Evolutionary conservation across 2,888 invertebrate species (phyloP).

Genomic region (Dasypogon diadema): DNA sequence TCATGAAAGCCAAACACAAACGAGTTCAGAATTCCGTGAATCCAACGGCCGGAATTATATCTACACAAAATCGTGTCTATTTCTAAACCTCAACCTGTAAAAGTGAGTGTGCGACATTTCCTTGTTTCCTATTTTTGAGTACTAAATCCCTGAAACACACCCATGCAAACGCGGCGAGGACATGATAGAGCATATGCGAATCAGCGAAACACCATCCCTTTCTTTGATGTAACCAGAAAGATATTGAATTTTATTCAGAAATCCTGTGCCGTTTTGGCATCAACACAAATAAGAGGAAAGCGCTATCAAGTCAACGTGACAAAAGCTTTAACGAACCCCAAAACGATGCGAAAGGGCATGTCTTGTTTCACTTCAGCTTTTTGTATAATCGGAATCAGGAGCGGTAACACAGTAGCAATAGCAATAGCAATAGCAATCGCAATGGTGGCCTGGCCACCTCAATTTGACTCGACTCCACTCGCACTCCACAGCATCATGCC

Average conservation of each 20-base stretch:
- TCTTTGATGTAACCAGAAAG: constrained; percentile 28
- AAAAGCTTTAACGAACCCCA: constrained; percentile 2
- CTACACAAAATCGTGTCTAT: background rate
- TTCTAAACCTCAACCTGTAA: background rate
- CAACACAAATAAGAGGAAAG: constrained; percentile 9
- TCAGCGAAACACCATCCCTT: constrained; percentile 8
- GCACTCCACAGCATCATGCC: constrained; percentile 10
- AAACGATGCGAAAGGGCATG: constrained; percentile 44
- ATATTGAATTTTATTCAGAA: constrained; percentile 42
- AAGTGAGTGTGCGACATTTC: background rate
- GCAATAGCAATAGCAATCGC: no score
- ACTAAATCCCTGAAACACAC: background rate
- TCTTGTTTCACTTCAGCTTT: constrained; percentile 22
- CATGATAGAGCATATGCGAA: constrained; percentile 9
- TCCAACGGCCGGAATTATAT: background rate
- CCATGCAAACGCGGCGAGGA: constrained; percentile 1
- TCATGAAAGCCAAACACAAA: no score
- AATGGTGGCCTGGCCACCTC: no score
- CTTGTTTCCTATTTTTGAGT: background rate
- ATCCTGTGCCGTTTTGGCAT: background rate
- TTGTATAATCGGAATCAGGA: constrained; percentile 24
- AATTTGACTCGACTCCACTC: constrained; percentile 1
- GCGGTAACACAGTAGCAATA: constrained; percentile 37
- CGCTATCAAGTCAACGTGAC: background rate
- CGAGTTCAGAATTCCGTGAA: no score